phyloP scores from a whole-genome alignment of 2,113 vertebrate genomes.

The Urocitellus parryii region DNA sequence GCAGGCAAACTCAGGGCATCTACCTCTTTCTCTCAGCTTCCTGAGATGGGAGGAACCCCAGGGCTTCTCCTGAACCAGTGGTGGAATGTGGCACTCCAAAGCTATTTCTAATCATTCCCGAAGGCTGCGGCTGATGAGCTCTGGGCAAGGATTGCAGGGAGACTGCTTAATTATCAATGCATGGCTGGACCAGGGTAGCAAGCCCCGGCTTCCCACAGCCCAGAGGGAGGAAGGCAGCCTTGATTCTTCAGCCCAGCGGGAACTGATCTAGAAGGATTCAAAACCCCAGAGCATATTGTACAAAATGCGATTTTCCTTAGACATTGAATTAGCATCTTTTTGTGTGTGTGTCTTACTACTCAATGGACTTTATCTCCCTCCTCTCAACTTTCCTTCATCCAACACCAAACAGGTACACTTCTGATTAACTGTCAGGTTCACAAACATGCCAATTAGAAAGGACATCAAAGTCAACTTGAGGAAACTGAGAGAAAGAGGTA shows the following conservation, averaged over 20 bases:
- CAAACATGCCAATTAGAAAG: neutral
- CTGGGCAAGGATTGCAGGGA: neutral
- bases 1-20: neutral
- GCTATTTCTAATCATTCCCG: neutral
- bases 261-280: neutral
- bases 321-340: conserved; percentile 21
- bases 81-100: neutral
- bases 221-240: neutral
- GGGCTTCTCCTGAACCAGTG: neutral
- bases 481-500: neutral
- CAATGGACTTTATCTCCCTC: neutral
- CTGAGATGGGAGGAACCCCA: no score
- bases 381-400: neutral
- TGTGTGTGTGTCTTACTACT: neutral
- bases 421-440: neutral
- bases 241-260: neutral
- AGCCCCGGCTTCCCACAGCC: neutral
- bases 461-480: neutral
- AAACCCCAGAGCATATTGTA: conserved; percentile 22
- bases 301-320: conserved; percentile 10
- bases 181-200: neutral
- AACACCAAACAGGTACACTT: neutral
- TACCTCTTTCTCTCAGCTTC: neutral
- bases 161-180: neutral
- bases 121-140: neutral